Evolutionary conservation across 1,140 invertebrate species (phyloP), one percentile per base, ranked within the genome.

Genomic region (Drosophila tristis): DNA sequence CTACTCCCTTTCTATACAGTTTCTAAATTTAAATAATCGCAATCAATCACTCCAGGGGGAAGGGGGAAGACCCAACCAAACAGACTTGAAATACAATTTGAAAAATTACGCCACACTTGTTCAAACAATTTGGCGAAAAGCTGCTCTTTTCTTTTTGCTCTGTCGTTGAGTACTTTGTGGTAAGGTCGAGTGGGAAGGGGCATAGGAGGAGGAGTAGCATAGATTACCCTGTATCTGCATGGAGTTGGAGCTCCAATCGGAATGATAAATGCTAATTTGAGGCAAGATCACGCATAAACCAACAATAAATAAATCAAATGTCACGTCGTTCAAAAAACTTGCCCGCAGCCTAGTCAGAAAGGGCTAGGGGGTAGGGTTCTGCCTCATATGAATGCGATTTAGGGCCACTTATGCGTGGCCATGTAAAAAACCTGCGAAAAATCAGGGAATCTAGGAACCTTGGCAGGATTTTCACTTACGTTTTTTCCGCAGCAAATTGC

Each of bases 191-290:
- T 2, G 35, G 35, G 11, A 11, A 20, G 20, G 20, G 20, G 20
- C 20, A 20, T 20, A 20, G 1, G 20, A 20, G 20, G 20, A 20
- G 20, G 20, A 20, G 9, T 3, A 35, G 31, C 31, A 35, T 31
- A 31, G 29, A 11, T 11, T 39, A 5, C 11, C 11, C 31, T 54
- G 29, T 54, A 13, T 42, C 29, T 42, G 31, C 31, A 39, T 54
- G 51, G 31, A 54, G 31, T 29, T 45, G 67, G 64, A 58, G 61
- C 57, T 39, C 16, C 58, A 80, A 53, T 80, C 59, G 59, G 67
- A 82, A 87, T 90, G 89, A 90, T 90, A 91, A 90, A 90, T 89
- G 78, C 84, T 90, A 90, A 90, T 90, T 91, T 73, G 80, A 91
- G 78, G 84, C 89, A 85, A 89, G 89, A 90, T 90, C 89, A 91